Percentiles rank a stretch among this genome's conserved stretches.
These are phyloP conservation scores for Phyllopteryx taeniolatus DNA, from an alignment of 2,113 vertebrate genomes.

Conservation along the genomic window DNA sequence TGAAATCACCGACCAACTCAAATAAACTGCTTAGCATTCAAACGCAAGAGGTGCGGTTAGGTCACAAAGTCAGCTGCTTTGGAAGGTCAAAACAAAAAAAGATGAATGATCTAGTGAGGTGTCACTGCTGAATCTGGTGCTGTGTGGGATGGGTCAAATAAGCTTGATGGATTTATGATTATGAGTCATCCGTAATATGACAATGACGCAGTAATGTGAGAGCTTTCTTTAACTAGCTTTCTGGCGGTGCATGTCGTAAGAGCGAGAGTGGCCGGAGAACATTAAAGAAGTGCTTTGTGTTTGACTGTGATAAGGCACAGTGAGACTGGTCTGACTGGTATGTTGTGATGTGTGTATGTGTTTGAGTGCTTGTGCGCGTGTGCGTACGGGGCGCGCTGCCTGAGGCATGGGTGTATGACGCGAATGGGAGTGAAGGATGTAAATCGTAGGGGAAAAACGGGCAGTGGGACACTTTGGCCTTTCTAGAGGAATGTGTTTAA, in stretches of 20 bases:
- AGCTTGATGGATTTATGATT: background rate
- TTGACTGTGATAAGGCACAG: background rate
- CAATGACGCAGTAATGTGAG: background rate
- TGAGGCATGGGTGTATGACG: conserved; percentile 6
- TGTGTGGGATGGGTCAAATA: background rate
- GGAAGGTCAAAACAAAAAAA: background rate
- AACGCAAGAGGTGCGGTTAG: background rate
- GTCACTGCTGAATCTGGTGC: background rate
- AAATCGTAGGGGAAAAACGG: background rate
- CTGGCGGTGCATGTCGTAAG: background rate
- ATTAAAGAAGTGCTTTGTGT: background rate
- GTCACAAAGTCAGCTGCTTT: background rate
- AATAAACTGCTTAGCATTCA: background rate
- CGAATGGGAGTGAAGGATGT: background rate
- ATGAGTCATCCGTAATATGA: background rate
- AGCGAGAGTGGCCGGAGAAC: background rate
- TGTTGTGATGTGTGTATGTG: background rate
- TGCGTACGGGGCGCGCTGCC: background rate
- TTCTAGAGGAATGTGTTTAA: conserved; percentile 39
- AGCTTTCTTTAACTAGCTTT: background rate
- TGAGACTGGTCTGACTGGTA: conserved; percentile 22
- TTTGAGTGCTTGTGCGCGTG: background rate
- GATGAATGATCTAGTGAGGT: background rate
- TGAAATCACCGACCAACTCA: background rate
- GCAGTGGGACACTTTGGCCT: conserved; percentile 36